A percentile compares a stretch with the other conserved stretches of the same genome.
Conservation (phyloP, 2,888 invertebrate genomes). For the Alloscopus bannaensis region DNA sequence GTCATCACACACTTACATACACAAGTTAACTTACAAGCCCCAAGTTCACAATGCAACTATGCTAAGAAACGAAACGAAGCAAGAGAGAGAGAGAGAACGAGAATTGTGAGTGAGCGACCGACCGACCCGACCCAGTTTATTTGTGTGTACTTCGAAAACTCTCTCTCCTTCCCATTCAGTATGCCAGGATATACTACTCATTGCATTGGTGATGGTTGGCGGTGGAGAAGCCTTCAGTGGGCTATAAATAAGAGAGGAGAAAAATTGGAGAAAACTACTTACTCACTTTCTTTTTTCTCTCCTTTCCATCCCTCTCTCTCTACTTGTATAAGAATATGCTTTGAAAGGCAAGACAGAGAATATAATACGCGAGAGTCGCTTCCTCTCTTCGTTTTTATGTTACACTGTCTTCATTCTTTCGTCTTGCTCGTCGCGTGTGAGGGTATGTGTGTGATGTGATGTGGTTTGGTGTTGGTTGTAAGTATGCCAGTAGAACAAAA, state of each 20-base stretch:
- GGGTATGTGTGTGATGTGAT: conserved; percentile 34
- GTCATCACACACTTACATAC: conserved; percentile 16
- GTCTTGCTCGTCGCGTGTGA: conserved; percentile 34
- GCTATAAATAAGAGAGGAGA: conserved; percentile 55
- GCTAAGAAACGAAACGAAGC: too few relatives aligned
- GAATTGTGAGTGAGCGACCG: not conserved
- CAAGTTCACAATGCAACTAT: conserved; percentile 52
- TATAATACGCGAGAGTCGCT: conserved; percentile 2
- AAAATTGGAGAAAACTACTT: conserved; percentile 60
- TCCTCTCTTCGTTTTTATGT: not conserved
- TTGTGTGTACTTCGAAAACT: conserved; percentile 2
- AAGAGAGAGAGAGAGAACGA: not conserved
- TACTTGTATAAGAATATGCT: not conserved
- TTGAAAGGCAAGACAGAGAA: not conserved
- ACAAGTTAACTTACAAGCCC: conserved; percentile 26
- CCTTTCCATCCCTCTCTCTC: not conserved
- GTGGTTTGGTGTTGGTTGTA: conserved; percentile 42
- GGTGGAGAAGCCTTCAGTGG: conserved; percentile 47
- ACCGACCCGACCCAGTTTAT: conserved; percentile 41
- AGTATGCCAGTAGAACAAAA: conserved; percentile 54
- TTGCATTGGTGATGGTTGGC: conserved; percentile 7
- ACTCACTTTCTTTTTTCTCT: conserved; percentile 38
- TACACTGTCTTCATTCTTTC: conserved; percentile 22
- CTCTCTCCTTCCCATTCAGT: too few relatives aligned
- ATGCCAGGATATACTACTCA: conserved; percentile 10